Evolutionary conservation across 30 jellyfish, hydroid and myxozoan species (phyloP).

Genomic region (Hydractinia echinata): DNA sequence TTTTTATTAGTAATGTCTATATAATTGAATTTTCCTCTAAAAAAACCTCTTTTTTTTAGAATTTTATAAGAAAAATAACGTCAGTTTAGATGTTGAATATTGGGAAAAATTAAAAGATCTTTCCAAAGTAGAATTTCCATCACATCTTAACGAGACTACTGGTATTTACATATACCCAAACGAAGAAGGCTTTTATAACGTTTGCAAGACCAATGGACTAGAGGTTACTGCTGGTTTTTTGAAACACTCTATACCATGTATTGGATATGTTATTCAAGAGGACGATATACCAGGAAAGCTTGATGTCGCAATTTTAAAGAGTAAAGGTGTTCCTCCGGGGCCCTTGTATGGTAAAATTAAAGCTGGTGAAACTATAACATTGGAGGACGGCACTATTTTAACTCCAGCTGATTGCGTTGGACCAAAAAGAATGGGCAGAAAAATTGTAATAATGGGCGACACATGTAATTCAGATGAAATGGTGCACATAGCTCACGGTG

Average conservation of each 20-base stretch:
- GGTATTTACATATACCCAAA: not conserved
- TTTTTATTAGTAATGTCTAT: too few relatives aligned
- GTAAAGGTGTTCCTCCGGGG: slow-evolving; percentile 75
- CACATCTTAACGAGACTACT: slow-evolving; percentile 50
- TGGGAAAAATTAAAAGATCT: slow-evolving; percentile 9
- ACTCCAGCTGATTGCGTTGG: slow-evolving; percentile 64
- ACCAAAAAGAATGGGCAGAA: slow-evolving; percentile 67
- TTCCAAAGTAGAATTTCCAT: not conserved
- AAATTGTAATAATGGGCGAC: slow-evolving; percentile 72
- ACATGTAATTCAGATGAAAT: slow-evolving; percentile 58
- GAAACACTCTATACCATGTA: slow-evolving; percentile 57
- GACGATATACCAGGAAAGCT: slow-evolving; percentile 74
- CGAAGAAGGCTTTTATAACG: slow-evolving; percentile 26
- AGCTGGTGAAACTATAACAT: slow-evolving; percentile 48
- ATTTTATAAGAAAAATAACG: not conserved
- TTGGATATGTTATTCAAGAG: slow-evolving; percentile 69
- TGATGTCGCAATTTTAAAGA: slow-evolving; percentile 51
- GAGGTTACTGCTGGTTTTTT: slow-evolving; percentile 47
- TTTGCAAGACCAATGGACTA: slow-evolving; percentile 30
- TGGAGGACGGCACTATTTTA: slow-evolving; percentile 49
- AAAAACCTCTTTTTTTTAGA: not conserved
- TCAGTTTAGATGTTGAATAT: not conserved
- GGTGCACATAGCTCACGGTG: slow-evolving; percentile 27
- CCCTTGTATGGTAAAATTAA: slow-evolving; percentile 69
- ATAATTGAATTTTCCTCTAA: too few relatives aligned